Base-by-base conservation (phyloP, 2,113 vertebrate genomes). In the Solea solea region DNA sequence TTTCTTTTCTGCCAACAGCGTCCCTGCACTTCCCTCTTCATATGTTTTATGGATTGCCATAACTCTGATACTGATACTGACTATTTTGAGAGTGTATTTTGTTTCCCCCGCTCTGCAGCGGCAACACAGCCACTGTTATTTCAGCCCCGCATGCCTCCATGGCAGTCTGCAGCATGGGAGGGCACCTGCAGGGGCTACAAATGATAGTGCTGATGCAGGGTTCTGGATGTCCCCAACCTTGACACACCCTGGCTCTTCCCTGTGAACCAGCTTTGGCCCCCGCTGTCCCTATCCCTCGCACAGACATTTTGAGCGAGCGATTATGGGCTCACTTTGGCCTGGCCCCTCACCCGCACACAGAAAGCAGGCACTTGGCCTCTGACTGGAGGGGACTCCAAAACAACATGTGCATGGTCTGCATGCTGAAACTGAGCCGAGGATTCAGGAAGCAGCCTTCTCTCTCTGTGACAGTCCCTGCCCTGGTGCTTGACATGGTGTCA, bases 401-500 rank as follows among this genome's bases (percentile, higher is more conserved):
- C 86, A 80, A n/a, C 68, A 69, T 15, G 53, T 57, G 77, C 69
- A 9, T 60, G 77, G 28, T 52, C 53, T 64, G 91, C 79, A 83
- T 90, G 69, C 76, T 90, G 81, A 91, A 77, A 66, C 73, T 2
- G 48, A 63, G 53, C 41, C 50, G 0, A 1, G 72, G 70, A 76
- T 82, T 81, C 69, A 64, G 74, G 67, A 91, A 78, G 76, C 76
- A 72, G 74, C 63, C 74, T 69, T 67, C 42, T 0, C 45, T 53
- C 69, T 59, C 76, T 11, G 12, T 91, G 90, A 88, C 90, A 88
- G 72, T 86, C 72, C 51, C 86, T 82, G 86, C 44, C 72, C 80
- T 7, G 49, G 7, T 42, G 72, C 66, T 86, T 91, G 88, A 91
- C 72, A 64, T 73, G 75, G 73, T 90, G 90, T 88, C 67, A 70